Percentiles rank a stretch among this genome's conserved stretches.
Conservation (phyloP, 2,888 invertebrate species). For the Mactromeris polynyma region DNA sequence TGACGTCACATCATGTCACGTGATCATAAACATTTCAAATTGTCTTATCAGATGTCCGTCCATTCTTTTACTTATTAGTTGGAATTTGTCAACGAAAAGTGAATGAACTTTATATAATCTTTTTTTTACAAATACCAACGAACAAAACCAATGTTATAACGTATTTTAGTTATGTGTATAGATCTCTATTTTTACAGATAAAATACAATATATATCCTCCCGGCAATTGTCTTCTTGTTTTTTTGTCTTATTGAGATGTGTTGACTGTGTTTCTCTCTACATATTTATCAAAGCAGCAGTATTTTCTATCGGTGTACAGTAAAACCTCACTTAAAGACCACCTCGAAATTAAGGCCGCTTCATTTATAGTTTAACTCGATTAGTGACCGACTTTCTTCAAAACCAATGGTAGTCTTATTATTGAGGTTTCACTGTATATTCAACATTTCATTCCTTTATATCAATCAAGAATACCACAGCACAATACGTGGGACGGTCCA, state of each 20-base stretch:
- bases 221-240: neutral
- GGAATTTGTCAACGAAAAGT: slow-evolving; percentile 4
- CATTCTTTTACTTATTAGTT: slow-evolving; percentile 16
- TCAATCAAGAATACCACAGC: too few relatives aligned
- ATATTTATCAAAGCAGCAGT: too few relatives aligned
- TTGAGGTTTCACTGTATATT: too few relatives aligned
- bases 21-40: slow-evolving; percentile 22
- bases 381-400: too few relatives aligned
- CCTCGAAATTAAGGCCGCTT: too few relatives aligned
- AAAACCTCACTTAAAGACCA: too few relatives aligned
- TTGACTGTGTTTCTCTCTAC: too few relatives aligned
- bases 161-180: neutral
- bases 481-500: too few relatives aligned
- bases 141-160: slow-evolving; percentile 4
- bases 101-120: neutral
- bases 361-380: too few relatives aligned
- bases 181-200: neutral
- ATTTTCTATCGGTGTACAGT: too few relatives aligned
- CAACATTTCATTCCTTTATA: too few relatives aligned
- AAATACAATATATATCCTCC: neutral
- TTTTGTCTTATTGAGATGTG: neutral
- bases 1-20: slow-evolving; percentile 44
- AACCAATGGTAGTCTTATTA: too few relatives aligned
- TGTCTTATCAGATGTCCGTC: slow-evolving; percentile 30
- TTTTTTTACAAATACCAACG: neutral